Base-by-base conservation (phyloP, 1,140 invertebrate genomes). In the Drosophila quadrilineata region DNA sequence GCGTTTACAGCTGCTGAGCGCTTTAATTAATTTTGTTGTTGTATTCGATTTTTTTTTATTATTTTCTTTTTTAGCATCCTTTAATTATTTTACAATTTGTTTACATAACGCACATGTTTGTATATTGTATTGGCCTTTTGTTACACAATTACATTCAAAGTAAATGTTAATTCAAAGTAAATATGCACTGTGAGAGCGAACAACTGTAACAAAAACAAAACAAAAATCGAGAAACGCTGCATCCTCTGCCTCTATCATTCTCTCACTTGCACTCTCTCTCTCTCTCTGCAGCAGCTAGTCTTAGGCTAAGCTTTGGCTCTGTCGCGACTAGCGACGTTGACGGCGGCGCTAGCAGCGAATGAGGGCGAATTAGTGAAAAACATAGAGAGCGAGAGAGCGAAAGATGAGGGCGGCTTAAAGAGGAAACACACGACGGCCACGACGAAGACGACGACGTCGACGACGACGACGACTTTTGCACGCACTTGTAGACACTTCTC, bases 401-500 rank as follows among this genome's bases (percentile, higher is more conserved):
- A 58, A 41, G 9, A 28, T 10, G 62, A 19, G n/a, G n/a, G n/a
- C n/a, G n/a, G n/a, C n/a, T n/a, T n/a, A n/a, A n/a, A n/a, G n/a
- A n/a, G n/a, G n/a, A n/a, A n/a, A n/a, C n/a, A n/a, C n/a, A n/a
- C n/a, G n/a, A n/a, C n/a, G n/a, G n/a, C n/a, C n/a, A n/a, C n/a
- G n/a, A n/a, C n/a, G n/a, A n/a, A n/a, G n/a, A n/a, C n/a, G n/a
- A n/a, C n/a, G n/a, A n/a, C n/a, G n/a, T n/a, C n/a, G n/a, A n/a
- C n/a, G n/a, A n/a, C n/a, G n/a, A n/a, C n/a, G n/a, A n/a, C 31
- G 54, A 36, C 54, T 35, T 38, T 58, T 41, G n/a, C n/a, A n/a
- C 67, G 56, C 59, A 79, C 75, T 75, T 67, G 56, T 70, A 66
- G 70, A 75, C 75, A 67, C 60, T 65, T 70, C 62, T 58, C 28